These are phyloP conservation scores for Xenentodon cancila DNA, from an alignment of 2,797 vertebrate genomes.

Conservation along the genomic window DNA sequence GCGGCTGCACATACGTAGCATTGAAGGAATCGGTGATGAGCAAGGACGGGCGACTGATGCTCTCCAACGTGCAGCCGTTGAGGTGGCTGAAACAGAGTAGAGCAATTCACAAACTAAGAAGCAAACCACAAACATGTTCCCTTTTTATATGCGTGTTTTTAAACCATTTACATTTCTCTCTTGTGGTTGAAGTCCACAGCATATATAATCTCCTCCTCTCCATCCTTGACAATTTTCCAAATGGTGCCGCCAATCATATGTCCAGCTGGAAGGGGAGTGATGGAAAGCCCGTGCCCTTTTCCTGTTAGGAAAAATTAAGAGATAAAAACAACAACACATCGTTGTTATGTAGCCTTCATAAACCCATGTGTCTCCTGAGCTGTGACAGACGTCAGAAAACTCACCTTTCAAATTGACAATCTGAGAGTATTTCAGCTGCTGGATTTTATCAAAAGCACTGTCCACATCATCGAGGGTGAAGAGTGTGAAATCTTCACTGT, in stretches of 20 bases:
- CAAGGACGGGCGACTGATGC: slow-evolving; percentile 93
- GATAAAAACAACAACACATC: slow-evolving; percentile 1
- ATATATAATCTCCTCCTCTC: slow-evolving; percentile 97
- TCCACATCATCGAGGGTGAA: slow-evolving; percentile 98
- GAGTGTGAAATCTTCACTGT: slow-evolving; percentile 96
- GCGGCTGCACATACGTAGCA: slow-evolving; percentile 94
- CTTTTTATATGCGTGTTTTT: background rate
- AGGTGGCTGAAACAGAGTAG: slow-evolving; percentile 84
- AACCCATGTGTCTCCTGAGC: background rate
- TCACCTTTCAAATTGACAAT: slow-evolving; percentile 98
- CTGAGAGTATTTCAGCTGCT: slow-evolving; percentile 98
- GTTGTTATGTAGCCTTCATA: background rate
- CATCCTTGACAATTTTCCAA: slow-evolving; percentile 99
- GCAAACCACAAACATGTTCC: background rate
- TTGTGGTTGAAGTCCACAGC: slow-evolving; percentile 99
- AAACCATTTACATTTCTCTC: slow-evolving; percentile 92
- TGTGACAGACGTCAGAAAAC: background rate
- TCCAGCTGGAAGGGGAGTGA: slow-evolving; percentile 95
- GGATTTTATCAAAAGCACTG: slow-evolving; percentile 98
- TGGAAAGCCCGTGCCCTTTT: slow-evolving; percentile 98
- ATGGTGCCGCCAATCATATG: slow-evolving; percentile 99
- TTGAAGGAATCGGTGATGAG: slow-evolving; percentile 99
- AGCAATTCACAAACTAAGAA: background rate
- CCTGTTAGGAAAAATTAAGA: slow-evolving; percentile 77
- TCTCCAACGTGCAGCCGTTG: slow-evolving; percentile 96